A percentile compares a stretch with the other conserved stretches of the same genome.
Evolutionary conservation across 92 coral and sea anemone species (phyloP).

Genomic region (Paramuricea clavata): DNA sequence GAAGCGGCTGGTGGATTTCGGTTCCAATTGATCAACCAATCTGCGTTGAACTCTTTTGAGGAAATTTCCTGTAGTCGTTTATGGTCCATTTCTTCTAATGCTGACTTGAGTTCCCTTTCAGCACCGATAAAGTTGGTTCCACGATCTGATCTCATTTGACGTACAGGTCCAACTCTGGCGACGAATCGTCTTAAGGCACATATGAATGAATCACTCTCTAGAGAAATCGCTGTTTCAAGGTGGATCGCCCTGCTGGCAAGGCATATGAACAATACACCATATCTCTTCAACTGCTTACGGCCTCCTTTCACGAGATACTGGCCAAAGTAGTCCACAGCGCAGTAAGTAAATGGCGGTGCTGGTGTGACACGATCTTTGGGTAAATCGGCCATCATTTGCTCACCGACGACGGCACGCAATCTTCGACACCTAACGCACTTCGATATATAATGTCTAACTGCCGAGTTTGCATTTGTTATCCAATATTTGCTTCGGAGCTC

Average conservation of each 20-base stretch:
- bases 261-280: conserved; percentile 64
- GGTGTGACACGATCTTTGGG: conserved; percentile 60
- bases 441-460: conserved; percentile 54
- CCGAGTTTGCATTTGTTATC: conserved; percentile 55
- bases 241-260: conserved; percentile 69
- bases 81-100: conserved; percentile 64
- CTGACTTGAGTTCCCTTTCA: conserved; percentile 46
- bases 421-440: conserved; percentile 68
- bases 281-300: conserved; percentile 57
- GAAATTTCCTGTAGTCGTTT: conserved; percentile 50
- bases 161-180: conserved; percentile 68
- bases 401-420: conserved; percentile 48
- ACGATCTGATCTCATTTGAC: conserved; percentile 58
- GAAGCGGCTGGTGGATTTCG: conserved; percentile 60
- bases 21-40: conserved; percentile 47
- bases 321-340: conserved; percentile 69
- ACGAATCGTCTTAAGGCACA: conserved; percentile 64
- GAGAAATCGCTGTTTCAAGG: conserved; percentile 58
- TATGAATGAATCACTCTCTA: conserved; percentile 63
- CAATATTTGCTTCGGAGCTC: conserved; percentile 63
- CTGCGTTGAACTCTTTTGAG: conserved; percentile 13
- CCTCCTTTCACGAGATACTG: conserved; percentile 49
- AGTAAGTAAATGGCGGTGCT: conserved; percentile 71
- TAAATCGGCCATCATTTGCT: conserved; percentile 74
- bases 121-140: conserved; percentile 69